These are phyloP conservation scores for Sitobion miscanthi DNA, from an alignment of 1,140 invertebrate genomes.

Conservation along the genomic window DNA sequence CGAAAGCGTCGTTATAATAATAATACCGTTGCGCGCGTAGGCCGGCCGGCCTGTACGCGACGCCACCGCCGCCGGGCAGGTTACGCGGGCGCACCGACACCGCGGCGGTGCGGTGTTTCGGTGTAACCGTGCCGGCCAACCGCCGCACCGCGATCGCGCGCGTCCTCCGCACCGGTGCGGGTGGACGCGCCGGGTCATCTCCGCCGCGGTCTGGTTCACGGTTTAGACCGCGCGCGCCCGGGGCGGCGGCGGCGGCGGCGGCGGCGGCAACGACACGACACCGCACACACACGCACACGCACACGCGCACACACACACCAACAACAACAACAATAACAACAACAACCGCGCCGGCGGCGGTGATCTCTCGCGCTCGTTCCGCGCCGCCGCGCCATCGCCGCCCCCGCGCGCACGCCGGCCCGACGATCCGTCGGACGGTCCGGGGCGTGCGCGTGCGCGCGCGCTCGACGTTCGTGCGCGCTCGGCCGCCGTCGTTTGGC, in stretches of 20 bases:
- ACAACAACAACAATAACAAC: background rate
- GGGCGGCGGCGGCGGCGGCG: no score
- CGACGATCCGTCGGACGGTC: background rate
- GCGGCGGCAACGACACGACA: no score
- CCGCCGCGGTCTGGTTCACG: background rate
- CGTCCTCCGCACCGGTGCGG: background rate
- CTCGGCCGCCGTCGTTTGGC: background rate
- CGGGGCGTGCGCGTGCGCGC: background rate
- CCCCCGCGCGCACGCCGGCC: no score
- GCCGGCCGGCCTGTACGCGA: background rate
- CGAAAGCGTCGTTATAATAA: no score
- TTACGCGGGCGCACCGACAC: background rate
- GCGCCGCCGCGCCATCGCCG: no score
- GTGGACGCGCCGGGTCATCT: background rate
- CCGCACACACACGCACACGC: no score
- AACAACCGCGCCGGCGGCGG: background rate
- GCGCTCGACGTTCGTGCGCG: background rate
- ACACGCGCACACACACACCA: no score
- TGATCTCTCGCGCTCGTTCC: background rate
- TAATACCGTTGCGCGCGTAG: background rate
- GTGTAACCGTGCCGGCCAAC: background rate
- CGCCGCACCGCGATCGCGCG: background rate
- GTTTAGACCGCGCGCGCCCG: background rate
- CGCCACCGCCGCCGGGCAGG: background rate
- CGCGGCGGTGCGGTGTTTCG: background rate